Evolutionary conservation across 2,113 vertebrate species (phyloP).

Genomic region (Malurus alboscapulatus): DNA sequence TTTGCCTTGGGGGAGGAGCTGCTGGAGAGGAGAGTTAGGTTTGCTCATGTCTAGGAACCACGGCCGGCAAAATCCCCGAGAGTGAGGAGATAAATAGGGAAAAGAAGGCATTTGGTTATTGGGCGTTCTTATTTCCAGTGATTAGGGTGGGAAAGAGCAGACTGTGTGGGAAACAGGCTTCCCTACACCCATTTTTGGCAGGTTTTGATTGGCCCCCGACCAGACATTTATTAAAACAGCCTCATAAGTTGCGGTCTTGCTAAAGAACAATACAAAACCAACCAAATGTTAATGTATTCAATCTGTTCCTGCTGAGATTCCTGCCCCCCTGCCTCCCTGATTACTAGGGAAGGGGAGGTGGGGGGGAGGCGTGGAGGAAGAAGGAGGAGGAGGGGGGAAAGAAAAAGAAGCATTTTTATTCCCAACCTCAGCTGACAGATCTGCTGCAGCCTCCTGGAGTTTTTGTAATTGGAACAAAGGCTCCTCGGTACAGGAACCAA

Average conservation of each 20-base stretch:
- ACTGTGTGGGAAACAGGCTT: slow-evolving; percentile 77
- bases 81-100: slow-evolving; percentile 50
- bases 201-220: slow-evolving; percentile 73
- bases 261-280: slow-evolving; percentile 81
- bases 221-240: slow-evolving; percentile 80
- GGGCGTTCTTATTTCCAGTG: slow-evolving; percentile 57
- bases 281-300: slow-evolving; percentile 83
- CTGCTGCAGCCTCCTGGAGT: slow-evolving; percentile 1
- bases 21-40: not conserved
- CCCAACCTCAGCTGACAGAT: slow-evolving; percentile 16
- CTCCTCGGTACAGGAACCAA: not conserved
- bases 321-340: slow-evolving; percentile 45
- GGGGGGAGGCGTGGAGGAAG: not conserved
- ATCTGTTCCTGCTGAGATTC: slow-evolving; percentile 71
- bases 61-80: slow-evolving; percentile 6
- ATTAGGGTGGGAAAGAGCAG: slow-evolving; percentile 72
- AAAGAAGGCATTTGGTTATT: slow-evolving; percentile 33
- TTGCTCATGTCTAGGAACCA: not conserved
- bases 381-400: not conserved
- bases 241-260: slow-evolving; percentile 74
- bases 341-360: not conserved
- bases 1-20: not conserved
- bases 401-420: not conserved
- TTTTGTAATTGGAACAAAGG: slow-evolving; percentile 33
- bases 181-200: slow-evolving; percentile 74